Evolutionary conservation across 1,140 invertebrate species (phyloP).

Genomic region (Zaprionus vittiger): DNA sequence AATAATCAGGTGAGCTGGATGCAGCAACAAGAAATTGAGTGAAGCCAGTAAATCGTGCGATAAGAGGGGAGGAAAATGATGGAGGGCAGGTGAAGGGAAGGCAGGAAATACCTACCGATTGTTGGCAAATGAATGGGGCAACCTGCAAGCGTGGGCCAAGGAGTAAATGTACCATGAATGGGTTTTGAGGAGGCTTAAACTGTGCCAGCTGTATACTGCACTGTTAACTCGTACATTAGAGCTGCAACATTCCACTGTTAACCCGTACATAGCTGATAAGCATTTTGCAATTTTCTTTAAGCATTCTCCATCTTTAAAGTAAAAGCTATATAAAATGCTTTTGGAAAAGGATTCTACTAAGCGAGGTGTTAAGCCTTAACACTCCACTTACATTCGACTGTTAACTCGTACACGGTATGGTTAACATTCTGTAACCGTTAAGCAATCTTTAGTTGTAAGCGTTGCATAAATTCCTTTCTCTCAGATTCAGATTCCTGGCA

Average conservation of each 20-base stretch:
- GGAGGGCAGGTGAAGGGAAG: background rate
- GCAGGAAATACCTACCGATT: slow-evolving; percentile 64
- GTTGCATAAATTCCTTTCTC: background rate
- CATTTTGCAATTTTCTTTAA: background rate
- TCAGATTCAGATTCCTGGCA: background rate
- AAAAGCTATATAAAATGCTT: slow-evolving; percentile 23
- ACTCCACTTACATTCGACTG: background rate
- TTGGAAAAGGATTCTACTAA: background rate
- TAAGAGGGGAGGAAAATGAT: background rate
- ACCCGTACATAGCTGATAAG: background rate
- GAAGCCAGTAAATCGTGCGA: slow-evolving; percentile 10
- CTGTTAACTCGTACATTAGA: background rate
- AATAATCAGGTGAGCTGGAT: slow-evolving; percentile 92
- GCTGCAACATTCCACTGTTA: background rate
- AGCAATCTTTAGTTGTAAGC: background rate
- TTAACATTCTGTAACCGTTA: background rate
- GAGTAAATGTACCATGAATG: slow-evolving; percentile 19
- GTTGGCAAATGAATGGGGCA: slow-evolving; percentile 57
- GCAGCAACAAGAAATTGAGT: slow-evolving; percentile 20
- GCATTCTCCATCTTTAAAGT: background rate
- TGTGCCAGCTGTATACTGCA: background rate
- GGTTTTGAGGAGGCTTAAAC: background rate
- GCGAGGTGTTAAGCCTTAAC: background rate
- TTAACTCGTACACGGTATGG: background rate
- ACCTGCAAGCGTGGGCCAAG: slow-evolving; percentile 17